Base-by-base conservation (phyloP, 2,888 invertebrate species). In the Rhamphomyia laevipes region DNA sequence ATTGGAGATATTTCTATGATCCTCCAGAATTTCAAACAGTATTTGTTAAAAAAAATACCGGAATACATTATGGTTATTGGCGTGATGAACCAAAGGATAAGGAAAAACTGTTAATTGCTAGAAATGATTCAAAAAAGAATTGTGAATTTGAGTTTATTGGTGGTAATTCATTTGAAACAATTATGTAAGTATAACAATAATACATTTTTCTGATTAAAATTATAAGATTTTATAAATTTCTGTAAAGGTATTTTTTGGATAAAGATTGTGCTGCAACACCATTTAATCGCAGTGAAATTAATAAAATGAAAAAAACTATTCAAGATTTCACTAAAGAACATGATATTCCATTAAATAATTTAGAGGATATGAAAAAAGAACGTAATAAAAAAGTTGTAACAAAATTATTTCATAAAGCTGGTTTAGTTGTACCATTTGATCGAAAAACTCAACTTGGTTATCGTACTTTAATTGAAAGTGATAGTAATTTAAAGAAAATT, bases 11-110 rank as follows among this genome's bases (percentile, higher is more conserved):
- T 70, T 91, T 79, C 65, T 91, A 85, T 68, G 96, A 97, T 73
- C 90, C 93, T 11, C 95, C 96, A 11, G 95, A 96, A 70, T 88
- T 94, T 68, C 88, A 91, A 78, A 84, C 89, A 3, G 73, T 89
- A 38, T 66, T 90, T 45, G 82, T 79, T 18, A 80, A 82, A 61
- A 77, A 80, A 45, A 76, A 76, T 45, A 79, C 78, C 51, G 83
- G 85, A 53, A 81, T 81, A 56, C 94, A 95, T 65, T 81, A 90
- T 61, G 94, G 94, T 7, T 95, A 93, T 68, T 93, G 82, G 74
- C 78, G 92, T 61, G 94, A 95, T 73, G 78, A 79, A 52, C 87
- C 88, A 0, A 74, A 78, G 30, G 81, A 84, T 49, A 68, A 76
- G 37, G 88, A 91, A 31, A 77, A 77, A 7, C 83, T 93, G 65